phyloP scores from a whole-genome alignment of 2,797 vertebrate species.

The Rhincodon typus region DNA sequence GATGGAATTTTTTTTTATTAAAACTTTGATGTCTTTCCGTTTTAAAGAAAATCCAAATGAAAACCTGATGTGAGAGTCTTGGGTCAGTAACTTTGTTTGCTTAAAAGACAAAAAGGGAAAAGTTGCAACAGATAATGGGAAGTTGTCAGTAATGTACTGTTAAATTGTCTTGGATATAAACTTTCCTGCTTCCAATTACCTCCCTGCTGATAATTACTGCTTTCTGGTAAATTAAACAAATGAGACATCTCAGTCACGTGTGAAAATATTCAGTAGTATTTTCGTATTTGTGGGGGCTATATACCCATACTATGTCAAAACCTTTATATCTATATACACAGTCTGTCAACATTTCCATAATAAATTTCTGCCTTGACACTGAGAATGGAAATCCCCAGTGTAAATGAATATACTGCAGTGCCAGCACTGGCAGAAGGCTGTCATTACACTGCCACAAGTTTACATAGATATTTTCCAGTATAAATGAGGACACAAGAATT shows the following conservation, averaged over 20 bases:
- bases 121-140: constrained; percentile 7
- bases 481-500: background rate
- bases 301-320: background rate
- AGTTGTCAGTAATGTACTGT: constrained; percentile 13
- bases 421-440: background rate
- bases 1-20: constrained; percentile 1
- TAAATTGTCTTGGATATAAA: constrained; percentile 6
- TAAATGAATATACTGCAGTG: background rate
- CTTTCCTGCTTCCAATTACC: background rate
- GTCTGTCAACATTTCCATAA: background rate
- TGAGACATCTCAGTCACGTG: background rate
- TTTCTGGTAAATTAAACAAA: background rate
- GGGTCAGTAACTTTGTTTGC: constrained; percentile 7
- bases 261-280: background rate
- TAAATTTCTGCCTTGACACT: background rate
- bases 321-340: background rate
- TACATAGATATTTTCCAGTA: background rate
- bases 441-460: background rate
- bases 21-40: constrained; percentile 12
- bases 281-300: background rate
- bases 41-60: constrained; percentile 11
- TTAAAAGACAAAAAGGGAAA: background rate
- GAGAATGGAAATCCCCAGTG: background rate
- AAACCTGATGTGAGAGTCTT: constrained; percentile 17
- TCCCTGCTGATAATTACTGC: background rate